phyloP scores from a whole-genome alignment of 2,888 invertebrate genomes.

The Coenonympha arcania region DNA sequence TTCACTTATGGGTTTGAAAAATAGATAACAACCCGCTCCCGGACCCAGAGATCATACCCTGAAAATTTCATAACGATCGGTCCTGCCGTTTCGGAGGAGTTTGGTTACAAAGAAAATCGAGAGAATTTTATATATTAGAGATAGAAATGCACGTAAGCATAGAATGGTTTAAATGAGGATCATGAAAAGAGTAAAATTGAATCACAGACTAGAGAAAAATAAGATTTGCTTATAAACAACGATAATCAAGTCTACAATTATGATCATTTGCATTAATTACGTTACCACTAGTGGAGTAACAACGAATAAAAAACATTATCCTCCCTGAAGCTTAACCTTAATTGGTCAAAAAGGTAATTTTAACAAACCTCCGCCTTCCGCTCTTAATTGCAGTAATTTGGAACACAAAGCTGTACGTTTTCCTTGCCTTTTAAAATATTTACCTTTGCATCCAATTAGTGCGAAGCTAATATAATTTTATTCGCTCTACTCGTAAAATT shows the following conservation, averaged over 20 bases:
- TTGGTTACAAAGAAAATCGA: too few species aligned
- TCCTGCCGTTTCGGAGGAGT: too few species aligned
- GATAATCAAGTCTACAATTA: neutral
- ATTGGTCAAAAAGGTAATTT: conserved; percentile 36
- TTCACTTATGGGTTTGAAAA: too few species aligned
- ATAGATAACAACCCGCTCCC: too few species aligned
- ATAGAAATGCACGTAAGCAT: too few species aligned
- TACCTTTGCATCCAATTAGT: conserved; percentile 69
- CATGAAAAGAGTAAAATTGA: too few species aligned
- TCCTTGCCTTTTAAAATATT: conserved; percentile 67
- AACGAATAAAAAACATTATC: conserved; percentile 13
- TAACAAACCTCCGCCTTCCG: conserved; percentile 35
- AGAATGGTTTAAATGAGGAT: too few species aligned
- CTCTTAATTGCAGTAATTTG: conserved; percentile 64
- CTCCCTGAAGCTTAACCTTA: conserved; percentile 10
- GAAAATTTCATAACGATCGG: too few species aligned
- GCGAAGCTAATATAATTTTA: conserved; percentile 49
- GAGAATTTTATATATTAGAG: too few species aligned
- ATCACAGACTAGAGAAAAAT: too few species aligned
- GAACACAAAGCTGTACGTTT: conserved; percentile 63
- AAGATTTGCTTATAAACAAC: too few species aligned
- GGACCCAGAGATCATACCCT: too few species aligned
- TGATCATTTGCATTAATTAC: neutral
- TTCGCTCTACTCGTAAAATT: conserved; percentile 28
- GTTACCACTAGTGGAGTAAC: neutral